Evolutionary conservation across 1,140 invertebrate species (phyloP).

Genomic region (Hylaeus anthracinus): DNA sequence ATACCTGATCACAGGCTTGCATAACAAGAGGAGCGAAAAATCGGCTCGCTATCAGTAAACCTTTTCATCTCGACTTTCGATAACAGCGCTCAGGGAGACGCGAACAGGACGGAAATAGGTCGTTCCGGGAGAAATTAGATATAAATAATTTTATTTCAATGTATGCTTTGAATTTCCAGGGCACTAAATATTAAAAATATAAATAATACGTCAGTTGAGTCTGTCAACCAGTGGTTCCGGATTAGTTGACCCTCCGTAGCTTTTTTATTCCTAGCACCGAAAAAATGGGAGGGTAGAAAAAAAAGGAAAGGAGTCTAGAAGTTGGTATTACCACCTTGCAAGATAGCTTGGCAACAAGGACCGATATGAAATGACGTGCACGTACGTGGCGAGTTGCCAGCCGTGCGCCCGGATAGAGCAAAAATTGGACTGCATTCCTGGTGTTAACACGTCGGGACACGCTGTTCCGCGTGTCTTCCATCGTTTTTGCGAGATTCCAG

Average conservation of each 20-base stretch:
- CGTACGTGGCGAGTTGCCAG: constrained; percentile 45
- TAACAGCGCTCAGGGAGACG: background rate
- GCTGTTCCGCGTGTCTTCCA: constrained; percentile 59
- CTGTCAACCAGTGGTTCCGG: too few relatives aligned
- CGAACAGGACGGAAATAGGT: constrained; percentile 25
- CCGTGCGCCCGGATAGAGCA: constrained; percentile 31
- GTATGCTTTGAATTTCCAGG: too few relatives aligned
- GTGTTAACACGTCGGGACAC: constrained; percentile 50
- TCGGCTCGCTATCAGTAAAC: constrained; percentile 20
- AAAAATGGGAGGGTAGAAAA: background rate
- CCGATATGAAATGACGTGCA: constrained; percentile 46
- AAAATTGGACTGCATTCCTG: constrained; percentile 66
- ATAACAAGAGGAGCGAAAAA: constrained; percentile 23
- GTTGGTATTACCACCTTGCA: constrained; percentile 47
- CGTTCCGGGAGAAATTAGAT: background rate
- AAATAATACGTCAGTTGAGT: too few relatives aligned
- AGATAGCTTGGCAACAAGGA: constrained; percentile 43
- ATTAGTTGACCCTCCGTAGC: too few relatives aligned
- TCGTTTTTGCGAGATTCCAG: constrained; percentile 53
- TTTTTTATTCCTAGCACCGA: background rate
- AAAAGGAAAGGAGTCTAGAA: background rate
- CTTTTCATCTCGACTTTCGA: constrained; percentile 34
- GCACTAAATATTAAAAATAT: too few relatives aligned
- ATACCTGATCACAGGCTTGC: constrained; percentile 4
- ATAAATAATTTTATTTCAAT: too few relatives aligned